Evolutionary conservation across 1,140 invertebrate species (phyloP).

Genomic region (Dendroctonus ponderosae): DNA sequence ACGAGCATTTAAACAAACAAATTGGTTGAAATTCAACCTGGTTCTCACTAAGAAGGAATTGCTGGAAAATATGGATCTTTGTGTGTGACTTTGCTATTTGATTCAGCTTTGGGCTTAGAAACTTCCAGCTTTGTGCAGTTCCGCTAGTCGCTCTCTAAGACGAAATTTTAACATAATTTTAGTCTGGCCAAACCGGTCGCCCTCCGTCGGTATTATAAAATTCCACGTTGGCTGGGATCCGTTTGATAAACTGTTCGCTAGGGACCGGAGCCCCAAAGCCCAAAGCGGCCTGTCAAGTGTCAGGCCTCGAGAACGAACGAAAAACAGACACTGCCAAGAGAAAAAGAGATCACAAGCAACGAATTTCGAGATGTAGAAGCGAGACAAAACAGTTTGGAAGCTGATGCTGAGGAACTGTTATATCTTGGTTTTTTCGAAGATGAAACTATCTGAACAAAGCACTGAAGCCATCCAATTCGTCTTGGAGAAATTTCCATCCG

Average conservation of each 20-base stretch:
- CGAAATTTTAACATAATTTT: conserved; percentile 12
- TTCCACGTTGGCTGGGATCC: conserved; percentile 18
- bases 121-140: too few species aligned
- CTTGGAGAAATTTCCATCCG: too few species aligned
- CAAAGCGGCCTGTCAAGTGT: conserved; percentile 28
- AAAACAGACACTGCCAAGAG: conserved; percentile 18
- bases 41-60: too few species aligned
- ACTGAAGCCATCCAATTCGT: not conserved
- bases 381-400: too few species aligned
- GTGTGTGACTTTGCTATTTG: too few species aligned
- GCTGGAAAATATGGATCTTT: too few species aligned
- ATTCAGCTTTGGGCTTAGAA: not conserved
- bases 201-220: conserved; percentile 17
- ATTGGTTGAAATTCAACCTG: too few species aligned
- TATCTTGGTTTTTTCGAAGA: not conserved
- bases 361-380: conserved; percentile 6
- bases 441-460: not conserved
- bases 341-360: conserved; percentile 9
- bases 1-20: too few species aligned
- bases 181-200: conserved; percentile 15
- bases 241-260: conserved; percentile 25
- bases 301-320: conserved; percentile 19
- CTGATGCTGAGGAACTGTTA: too few species aligned
- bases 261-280: conserved; percentile 7
- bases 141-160: not conserved